Percentiles rank a stretch among this genome's conserved stretches.
These are phyloP conservation scores for Cryptocephalus moraei DNA, from an alignment of 2,888 invertebrate species.

Conservation along the genomic window DNA sequence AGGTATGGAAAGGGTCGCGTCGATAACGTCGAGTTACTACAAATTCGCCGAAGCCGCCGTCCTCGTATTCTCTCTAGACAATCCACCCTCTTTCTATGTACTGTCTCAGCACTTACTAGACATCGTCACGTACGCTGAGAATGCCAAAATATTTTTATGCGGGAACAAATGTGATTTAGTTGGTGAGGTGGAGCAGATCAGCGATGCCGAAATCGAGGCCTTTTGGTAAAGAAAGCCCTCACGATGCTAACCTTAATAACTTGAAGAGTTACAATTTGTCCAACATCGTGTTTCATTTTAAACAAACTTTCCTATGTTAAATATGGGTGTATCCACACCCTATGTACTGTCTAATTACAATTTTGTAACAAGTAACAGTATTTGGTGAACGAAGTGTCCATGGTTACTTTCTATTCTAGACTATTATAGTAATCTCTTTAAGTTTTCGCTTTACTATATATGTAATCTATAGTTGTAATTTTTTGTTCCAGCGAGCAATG, in stretches of 20 bases:
- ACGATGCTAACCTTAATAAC: not conserved
- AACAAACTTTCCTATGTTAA: too few species aligned
- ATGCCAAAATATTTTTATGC: slow-evolving; percentile 89
- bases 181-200: slow-evolving; percentile 69
- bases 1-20: slow-evolving; percentile 92
- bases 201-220: slow-evolving; percentile 78
- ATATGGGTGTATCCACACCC: too few species aligned
- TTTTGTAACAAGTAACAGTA: too few species aligned
- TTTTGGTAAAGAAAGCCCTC: slow-evolving; percentile 55
- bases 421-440: too few species aligned
- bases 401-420: too few species aligned
- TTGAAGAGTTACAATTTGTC: too few species aligned
- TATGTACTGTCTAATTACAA: too few species aligned
- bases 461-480: not conserved
- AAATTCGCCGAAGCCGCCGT: slow-evolving; percentile 93
- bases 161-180: slow-evolving; percentile 79
- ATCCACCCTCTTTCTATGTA: slow-evolving; percentile 85
- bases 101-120: slow-evolving; percentile 87
- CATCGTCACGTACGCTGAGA: slow-evolving; percentile 88
- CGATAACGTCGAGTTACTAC: slow-evolving; percentile 90
- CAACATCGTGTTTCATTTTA: too few species aligned
- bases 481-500: slow-evolving; percentile 67
- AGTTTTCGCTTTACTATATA: too few species aligned
- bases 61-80: slow-evolving; percentile 82
- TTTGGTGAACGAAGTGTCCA: too few species aligned